Percentiles rank a stretch among this genome's conserved stretches.
These are phyloP conservation scores for Macrosoma leucophasiata DNA, from an alignment of 2,888 invertebrate genomes.

Conservation along the genomic window DNA sequence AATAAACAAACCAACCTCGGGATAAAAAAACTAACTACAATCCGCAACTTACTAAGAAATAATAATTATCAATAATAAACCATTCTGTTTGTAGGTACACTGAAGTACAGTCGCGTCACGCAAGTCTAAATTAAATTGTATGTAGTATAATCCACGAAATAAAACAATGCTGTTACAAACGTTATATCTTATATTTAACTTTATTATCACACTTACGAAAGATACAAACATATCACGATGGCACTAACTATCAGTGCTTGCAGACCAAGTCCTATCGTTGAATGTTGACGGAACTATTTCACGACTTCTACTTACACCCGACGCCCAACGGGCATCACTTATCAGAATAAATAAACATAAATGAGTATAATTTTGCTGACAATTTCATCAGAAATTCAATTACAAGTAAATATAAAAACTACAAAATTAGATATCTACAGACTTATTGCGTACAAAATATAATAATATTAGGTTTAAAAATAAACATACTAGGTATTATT, in stretches of 20 bases:
- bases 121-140: too few relatives aligned
- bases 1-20: too few relatives aligned
- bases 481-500: background rate
- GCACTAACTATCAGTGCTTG: constrained; percentile 72
- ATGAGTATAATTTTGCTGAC: constrained; percentile 28
- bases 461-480: too few relatives aligned
- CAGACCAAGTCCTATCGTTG: constrained; percentile 45
- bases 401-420: background rate
- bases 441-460: too few relatives aligned
- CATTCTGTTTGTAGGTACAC: too few relatives aligned
- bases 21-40: too few relatives aligned
- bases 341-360: constrained; percentile 36
- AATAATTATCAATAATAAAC: too few relatives aligned
- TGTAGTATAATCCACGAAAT: constrained; percentile 38
- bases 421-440: too few relatives aligned
- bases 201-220: constrained; percentile 75
- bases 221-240: constrained; percentile 75
- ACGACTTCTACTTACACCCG: constrained; percentile 25
- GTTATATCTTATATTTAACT: constrained; percentile 58
- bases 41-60: too few relatives aligned
- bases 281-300: constrained; percentile 30
- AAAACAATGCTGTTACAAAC: constrained; percentile 22
- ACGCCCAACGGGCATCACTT: constrained; percentile 29
- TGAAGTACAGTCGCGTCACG: too few relatives aligned
- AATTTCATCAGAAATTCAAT: constrained; percentile 12